A percentile compares a stretch with the other conserved stretches of the same genome.
These are phyloP conservation scores for Zaprionus obscuricornis DNA, from an alignment of 2,888 invertebrate genomes.

Conservation along the genomic window DNA sequence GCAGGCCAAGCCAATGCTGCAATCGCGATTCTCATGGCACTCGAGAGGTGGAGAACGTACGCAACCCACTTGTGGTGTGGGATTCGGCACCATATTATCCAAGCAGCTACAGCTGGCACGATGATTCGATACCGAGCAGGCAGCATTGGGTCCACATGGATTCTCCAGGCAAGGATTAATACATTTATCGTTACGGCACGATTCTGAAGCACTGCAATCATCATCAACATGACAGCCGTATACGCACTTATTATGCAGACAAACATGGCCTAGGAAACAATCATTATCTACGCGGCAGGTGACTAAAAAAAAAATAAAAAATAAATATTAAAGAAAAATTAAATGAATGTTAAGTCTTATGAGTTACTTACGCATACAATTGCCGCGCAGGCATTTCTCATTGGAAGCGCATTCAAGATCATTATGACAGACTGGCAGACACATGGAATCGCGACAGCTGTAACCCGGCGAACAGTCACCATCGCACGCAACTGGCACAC, in stretches of 20 bases:
- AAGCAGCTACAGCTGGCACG: conserved; percentile 92
- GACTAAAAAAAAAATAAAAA: conserved; percentile 83
- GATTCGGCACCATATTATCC: conserved; percentile 92
- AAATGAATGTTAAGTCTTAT: background rate
- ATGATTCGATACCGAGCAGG: conserved; percentile 91
- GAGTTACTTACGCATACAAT: conserved; percentile 89
- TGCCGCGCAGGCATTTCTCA: conserved; percentile 92
- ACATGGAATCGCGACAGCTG: conserved; percentile 92
- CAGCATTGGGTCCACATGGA: conserved; percentile 93
- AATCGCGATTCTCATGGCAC: conserved; percentile 91
- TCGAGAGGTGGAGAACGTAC: conserved; percentile 90
- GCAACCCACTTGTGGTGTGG: conserved; percentile 94
- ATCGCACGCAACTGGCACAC: conserved; percentile 92
- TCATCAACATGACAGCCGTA: conserved; percentile 94
- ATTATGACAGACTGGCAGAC: conserved; percentile 89
- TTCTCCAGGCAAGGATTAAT: conserved; percentile 89
- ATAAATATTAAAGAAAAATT: background rate
- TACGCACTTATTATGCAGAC: conserved; percentile 92
- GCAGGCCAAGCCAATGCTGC: conserved; percentile 89
- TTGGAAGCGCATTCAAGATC: conserved; percentile 95
- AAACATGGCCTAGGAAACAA: conserved; percentile 95
- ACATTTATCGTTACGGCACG: conserved; percentile 92
- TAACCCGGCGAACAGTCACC: conserved; percentile 89
- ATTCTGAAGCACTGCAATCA: conserved; percentile 93
- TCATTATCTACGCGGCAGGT: conserved; percentile 96